Evolutionary conservation across 2,113 vertebrate species (phyloP).

Genomic region (Spermophilus dauricus): DNA sequence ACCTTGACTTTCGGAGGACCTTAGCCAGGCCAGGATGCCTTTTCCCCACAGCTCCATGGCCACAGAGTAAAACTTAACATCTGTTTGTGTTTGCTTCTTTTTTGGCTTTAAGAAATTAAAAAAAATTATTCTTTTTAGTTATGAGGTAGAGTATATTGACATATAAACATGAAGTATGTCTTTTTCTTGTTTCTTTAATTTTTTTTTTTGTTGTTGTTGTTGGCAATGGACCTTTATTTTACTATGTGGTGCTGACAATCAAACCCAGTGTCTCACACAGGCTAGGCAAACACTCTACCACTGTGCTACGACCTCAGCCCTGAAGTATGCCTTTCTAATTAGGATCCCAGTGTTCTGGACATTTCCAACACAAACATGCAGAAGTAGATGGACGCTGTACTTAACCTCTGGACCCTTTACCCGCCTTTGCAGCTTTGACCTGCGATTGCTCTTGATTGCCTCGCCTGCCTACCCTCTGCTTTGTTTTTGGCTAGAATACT

Average conservation of each 20-base stretch:
- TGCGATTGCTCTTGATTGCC: background rate
- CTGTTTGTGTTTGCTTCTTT: background rate
- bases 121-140: too few species aligned
- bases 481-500: background rate
- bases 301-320: too few species aligned
- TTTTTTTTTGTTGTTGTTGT: too few species aligned
- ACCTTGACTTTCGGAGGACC: conserved; percentile 49
- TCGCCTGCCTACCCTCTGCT: background rate
- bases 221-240: too few species aligned
- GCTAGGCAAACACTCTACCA: too few species aligned
- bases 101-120: background rate
- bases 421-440: background rate
- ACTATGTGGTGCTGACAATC: too few species aligned
- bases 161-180: too few species aligned
- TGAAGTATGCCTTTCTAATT: too few species aligned
- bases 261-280: too few species aligned
- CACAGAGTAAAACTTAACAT: background rate
- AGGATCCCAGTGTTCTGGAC: too few species aligned
- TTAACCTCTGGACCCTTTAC: background rate
- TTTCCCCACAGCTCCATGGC: background rate
- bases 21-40: background rate
- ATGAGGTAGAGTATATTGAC: too few species aligned
- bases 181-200: too few species aligned
- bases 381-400: background rate
- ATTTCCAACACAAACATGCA: background rate